These are phyloP conservation scores for Agelaius phoeniceus DNA, from an alignment of 2,113 vertebrate genomes.

Conservation along the genomic window DNA sequence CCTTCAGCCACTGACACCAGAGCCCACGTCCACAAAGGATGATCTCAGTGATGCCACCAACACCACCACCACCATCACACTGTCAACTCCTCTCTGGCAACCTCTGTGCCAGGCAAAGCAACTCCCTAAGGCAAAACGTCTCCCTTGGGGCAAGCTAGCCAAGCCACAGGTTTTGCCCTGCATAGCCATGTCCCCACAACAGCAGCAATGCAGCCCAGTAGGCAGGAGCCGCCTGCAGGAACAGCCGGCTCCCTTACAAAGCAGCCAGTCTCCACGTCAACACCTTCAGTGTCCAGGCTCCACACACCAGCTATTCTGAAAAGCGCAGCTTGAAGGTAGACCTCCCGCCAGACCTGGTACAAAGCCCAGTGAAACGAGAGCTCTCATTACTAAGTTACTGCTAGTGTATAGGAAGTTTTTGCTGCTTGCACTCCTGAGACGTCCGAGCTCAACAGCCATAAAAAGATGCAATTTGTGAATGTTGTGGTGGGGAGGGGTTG, in stretches of 20 bases:
- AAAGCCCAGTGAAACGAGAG: not conserved
- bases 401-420: not conserved
- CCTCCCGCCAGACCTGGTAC: not conserved
- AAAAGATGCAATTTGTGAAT: not conserved
- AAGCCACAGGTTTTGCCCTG: not conserved
- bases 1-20: not conserved
- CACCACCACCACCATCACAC: no score
- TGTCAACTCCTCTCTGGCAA: not conserved
- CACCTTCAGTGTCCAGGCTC: not conserved
- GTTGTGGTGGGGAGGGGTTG: not conserved
- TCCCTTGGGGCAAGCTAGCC: not conserved
- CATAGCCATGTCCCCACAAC: not conserved
- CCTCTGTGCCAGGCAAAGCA: not conserved
- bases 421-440: not conserved
- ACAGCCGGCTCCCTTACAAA: not conserved
- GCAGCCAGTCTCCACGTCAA: not conserved
- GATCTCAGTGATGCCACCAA: not conserved
- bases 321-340: not conserved
- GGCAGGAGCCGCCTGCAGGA: not conserved
- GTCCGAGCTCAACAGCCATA: not conserved
- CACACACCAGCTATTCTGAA: fast-evolving
- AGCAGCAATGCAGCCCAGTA: not conserved
- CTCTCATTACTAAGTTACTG: not conserved
- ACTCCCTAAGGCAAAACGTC: not conserved
- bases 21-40: not conserved